These are phyloP conservation scores for Centropus unirufus DNA, from an alignment of 2,113 vertebrate species.

Conservation along the genomic window DNA sequence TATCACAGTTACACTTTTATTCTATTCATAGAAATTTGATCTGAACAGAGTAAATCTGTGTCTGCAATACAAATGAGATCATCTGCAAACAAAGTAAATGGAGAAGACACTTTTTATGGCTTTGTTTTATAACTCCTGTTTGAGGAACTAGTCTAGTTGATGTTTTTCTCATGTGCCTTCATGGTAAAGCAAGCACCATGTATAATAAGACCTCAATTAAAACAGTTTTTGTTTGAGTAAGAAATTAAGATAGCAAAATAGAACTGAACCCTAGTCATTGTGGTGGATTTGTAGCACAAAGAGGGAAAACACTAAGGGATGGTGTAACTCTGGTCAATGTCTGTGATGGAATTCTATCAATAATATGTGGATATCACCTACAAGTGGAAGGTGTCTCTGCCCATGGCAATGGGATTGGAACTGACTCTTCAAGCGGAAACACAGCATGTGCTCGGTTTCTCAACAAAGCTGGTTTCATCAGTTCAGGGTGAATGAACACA, in stretches of 20 bases:
- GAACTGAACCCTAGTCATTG: background rate
- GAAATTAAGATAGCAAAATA: background rate
- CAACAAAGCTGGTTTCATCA: background rate
- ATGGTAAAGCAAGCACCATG: background rate
- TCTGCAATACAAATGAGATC: constrained; percentile 55
- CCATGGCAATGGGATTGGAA: too few species aligned
- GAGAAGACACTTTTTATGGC: constrained; percentile 29
- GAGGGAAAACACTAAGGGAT: constrained; percentile 9
- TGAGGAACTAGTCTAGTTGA: background rate
- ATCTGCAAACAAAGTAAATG: constrained; percentile 48
- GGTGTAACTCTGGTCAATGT: background rate
- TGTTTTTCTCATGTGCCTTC: background rate
- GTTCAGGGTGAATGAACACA: background rate
- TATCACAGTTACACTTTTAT: constrained; percentile 58
- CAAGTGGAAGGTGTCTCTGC: too few species aligned
- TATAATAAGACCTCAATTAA: background rate
- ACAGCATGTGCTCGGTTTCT: background rate
- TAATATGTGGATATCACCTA: background rate
- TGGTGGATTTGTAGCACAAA: background rate
- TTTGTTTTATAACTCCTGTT: constrained; percentile 37
- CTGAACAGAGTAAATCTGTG: constrained; percentile 55
- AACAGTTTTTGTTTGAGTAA: background rate
- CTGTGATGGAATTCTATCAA: background rate
- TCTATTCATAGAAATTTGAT: constrained; percentile 61
- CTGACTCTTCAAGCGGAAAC: background rate